Percentiles rank a stretch among this genome's conserved stretches.
Conservation (phyloP, 2,888 invertebrate species). For the Bombyx huttoni region DNA sequence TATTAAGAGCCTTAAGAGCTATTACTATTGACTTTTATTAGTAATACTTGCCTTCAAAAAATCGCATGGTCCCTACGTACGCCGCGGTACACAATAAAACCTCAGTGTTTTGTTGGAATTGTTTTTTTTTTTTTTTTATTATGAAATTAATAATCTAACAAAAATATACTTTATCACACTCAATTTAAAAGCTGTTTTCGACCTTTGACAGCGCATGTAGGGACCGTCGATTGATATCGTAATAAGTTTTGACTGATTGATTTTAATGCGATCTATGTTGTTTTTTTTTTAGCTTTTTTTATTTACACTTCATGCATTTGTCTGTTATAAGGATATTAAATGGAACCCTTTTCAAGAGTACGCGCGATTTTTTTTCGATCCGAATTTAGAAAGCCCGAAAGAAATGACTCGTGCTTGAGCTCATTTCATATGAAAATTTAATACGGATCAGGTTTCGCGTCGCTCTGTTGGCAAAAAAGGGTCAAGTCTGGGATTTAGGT, state of each 20-base stretch:
- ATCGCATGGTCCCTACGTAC: slow-evolving; percentile 1
- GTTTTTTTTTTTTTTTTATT: too few relatives aligned
- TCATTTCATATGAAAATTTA: too few relatives aligned
- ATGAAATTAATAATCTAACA: too few relatives aligned
- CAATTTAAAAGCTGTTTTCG: too few relatives aligned
- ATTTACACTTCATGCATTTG: slow-evolving; percentile 41
- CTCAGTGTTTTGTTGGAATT: too few relatives aligned
- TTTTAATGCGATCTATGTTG: slow-evolving; percentile 45
- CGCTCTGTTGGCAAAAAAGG: not conserved
- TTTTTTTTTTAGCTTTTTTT: slow-evolving; percentile 28
- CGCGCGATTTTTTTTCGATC: slow-evolving; percentile 9
- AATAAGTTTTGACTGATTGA: slow-evolving; percentile 61
- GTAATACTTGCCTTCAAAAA: slow-evolving; percentile 59
- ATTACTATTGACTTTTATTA: slow-evolving; percentile 25
- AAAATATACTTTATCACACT: too few relatives aligned
- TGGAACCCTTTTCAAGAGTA: slow-evolving; percentile 10
- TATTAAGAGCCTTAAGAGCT: slow-evolving; percentile 5
- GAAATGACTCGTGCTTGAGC: not conserved
- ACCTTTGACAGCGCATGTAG: not conserved
- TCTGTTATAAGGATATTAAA: slow-evolving; percentile 38
- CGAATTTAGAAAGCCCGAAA: not conserved
- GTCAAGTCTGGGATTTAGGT: slow-evolving; percentile 21
- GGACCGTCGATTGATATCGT: slow-evolving; percentile 14
- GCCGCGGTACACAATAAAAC: too few relatives aligned
- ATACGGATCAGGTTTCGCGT: too few relatives aligned